Evolutionary conservation across 2,797 vertebrate genomes (phyloP).

Genomic region (Xerus rutilus): DNA sequence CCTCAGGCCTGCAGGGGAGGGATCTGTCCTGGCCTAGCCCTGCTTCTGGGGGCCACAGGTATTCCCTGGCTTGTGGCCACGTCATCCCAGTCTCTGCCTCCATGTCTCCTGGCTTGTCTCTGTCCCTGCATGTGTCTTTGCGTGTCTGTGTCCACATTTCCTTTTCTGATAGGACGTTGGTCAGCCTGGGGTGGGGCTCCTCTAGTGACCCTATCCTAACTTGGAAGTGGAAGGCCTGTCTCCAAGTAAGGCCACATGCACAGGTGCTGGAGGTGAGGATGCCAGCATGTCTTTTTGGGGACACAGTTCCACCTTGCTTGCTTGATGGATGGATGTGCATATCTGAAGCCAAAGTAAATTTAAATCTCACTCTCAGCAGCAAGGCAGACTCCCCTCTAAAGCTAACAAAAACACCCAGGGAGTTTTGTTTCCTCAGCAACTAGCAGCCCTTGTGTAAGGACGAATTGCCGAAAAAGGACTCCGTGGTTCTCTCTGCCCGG

Average conservation of each 20-base stretch:
- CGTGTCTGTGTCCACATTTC: not conserved
- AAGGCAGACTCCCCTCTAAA: not conserved
- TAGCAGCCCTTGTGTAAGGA: not conserved
- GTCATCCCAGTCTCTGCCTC: not conserved
- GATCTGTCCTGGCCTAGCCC: not conserved
- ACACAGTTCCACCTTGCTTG: not conserved
- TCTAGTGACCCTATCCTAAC: not conserved
- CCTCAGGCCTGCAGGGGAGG: not conserved
- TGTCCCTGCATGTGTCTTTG: not conserved
- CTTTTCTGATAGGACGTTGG: not conserved
- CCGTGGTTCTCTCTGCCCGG: accelerated
- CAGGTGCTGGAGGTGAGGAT: not conserved
- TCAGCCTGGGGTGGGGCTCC: not conserved
- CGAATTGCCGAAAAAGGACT: not conserved
- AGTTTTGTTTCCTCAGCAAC: not conserved
- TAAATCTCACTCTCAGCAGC: not conserved
- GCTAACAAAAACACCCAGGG: not conserved
- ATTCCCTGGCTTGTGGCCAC: not conserved
- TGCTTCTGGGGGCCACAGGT: not conserved
- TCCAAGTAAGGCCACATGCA: not conserved
- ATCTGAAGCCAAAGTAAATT: not conserved
- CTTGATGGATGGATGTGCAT: not conserved
- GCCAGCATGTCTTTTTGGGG: not conserved
- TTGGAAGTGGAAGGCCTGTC: not conserved
- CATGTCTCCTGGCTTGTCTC: not conserved